Evolutionary conservation across 2,888 invertebrate species (phyloP), one percentile per base, ranked within the genome.

Genomic region (Chaitophorus viminalis): DNA sequence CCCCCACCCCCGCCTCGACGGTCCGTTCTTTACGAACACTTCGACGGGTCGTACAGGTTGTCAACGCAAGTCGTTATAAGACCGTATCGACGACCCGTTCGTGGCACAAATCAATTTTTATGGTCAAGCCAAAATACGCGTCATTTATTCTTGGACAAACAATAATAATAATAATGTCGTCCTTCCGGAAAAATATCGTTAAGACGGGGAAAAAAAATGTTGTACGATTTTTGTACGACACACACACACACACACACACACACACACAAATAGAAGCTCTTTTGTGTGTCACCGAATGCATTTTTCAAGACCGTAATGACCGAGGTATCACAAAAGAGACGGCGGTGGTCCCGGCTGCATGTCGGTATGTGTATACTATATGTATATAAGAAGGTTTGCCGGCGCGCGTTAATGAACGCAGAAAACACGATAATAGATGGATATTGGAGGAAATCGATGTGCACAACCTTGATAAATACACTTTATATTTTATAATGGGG

Each of bases 41-140:
- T 68, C 52, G 25, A 14, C 77, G 85, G 70, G 85, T 84, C 74
- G 39, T 76, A 84, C 75, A 18, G 75, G 84, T 86, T 86, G 86
- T 86, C 86, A 86, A 86, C 86, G 79, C 86, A 52, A 72, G 86
- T 86, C 86, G 86, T 86, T 86, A n/a, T n/a, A 86, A 72, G 78
- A 79, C 72, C 86, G 78, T 85, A 65, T 84, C 84, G 31, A n/a
- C 68, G 52, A 33, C 52, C 36, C 60, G 74, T 74, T 74, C 83
- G 70, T 52, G 78, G 78, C 78, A 72, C 60, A 74, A 87, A 87
- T 87, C 87, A 74, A 87, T 87, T 87, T 87, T 87, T 60, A 81
- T 29, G 87, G 87, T 87, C 79, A 74, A 79, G 87, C 87, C 87
- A 81, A 87, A 87, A 87, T 74, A 87, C 79, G 72, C 79, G 72